Percentiles rank a stretch among this genome's conserved stretches.
phyloP scores from a whole-genome alignment of 2,888 invertebrate species.

The Amblyjoppa fuscipennis region DNA sequence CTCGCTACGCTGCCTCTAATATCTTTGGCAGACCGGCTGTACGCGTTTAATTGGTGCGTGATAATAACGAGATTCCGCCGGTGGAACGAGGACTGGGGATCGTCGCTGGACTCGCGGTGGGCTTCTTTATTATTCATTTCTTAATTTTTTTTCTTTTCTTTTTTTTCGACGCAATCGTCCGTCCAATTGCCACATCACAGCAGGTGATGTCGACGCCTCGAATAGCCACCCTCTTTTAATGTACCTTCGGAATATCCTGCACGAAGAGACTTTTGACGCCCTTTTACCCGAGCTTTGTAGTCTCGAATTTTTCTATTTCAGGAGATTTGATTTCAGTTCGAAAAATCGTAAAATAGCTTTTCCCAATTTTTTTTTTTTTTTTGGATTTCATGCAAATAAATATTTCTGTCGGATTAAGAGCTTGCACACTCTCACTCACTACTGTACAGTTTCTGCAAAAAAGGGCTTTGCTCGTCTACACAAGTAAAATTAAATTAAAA shows the following conservation, averaged over 20 bases:
- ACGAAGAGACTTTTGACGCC: background rate
- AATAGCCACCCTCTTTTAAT: background rate
- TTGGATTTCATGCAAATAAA: background rate
- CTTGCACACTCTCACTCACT: no score
- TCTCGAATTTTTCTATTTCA: background rate
- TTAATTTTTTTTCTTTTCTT: conserved; percentile 2
- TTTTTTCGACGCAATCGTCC: background rate
- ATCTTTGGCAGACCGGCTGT: conserved; percentile 82
- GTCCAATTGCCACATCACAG: background rate
- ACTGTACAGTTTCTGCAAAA: no score
- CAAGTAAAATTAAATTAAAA: no score
- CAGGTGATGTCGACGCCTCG: background rate
- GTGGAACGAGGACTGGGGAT: conserved; percentile 13
- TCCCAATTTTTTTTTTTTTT: background rate
- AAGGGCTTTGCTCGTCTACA: no score
- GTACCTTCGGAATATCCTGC: background rate
- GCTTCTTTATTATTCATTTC: background rate
- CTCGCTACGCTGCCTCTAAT: conserved; percentile 81
- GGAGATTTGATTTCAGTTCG: background rate
- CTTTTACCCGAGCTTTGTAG: background rate
- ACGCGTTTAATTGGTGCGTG: conserved; percentile 82
- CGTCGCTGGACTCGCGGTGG: conserved; percentile 12
- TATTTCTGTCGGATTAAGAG: background rate
- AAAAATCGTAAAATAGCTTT: background rate
- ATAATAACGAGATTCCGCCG: conserved; percentile 68